phyloP scores from a whole-genome alignment of 1,140 invertebrate genomes.

The Drosophila rhopaloa region DNA sequence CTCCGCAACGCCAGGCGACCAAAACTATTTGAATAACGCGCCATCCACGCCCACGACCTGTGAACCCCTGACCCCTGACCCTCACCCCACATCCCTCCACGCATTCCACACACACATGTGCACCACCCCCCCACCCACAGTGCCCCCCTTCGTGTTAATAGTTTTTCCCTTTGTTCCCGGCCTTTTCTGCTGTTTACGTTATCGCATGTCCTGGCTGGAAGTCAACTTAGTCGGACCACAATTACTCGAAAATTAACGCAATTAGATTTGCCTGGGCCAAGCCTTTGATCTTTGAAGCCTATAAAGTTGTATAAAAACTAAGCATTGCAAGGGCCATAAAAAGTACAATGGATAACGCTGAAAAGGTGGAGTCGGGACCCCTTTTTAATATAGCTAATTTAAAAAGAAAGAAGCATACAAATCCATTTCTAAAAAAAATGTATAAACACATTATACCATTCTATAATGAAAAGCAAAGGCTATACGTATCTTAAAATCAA shows the following conservation, averaged over 20 bases:
- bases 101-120: slow-evolving; percentile 5
- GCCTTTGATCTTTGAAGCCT: slow-evolving; percentile 38
- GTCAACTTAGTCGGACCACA: slow-evolving; percentile 46
- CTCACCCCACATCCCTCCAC: slow-evolving; percentile 10
- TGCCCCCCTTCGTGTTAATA: slow-evolving; percentile 67
- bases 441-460: too few species aligned
- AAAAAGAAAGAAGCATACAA: not conserved
- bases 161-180: slow-evolving; percentile 50
- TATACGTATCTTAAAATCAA: too few species aligned
- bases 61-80: slow-evolving; percentile 2
- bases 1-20: slow-evolving; percentile 51
- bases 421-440: not conserved
- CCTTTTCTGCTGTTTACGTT: slow-evolving; percentile 54
- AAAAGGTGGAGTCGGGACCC: not conserved
- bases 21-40: slow-evolving; percentile 81
- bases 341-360: slow-evolving; percentile 10
- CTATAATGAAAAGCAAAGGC: too few species aligned
- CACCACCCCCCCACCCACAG: slow-evolving; percentile 14
- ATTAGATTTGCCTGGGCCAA: slow-evolving; percentile 50
- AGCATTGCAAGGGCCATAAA: not conserved
- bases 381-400: not conserved
- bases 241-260: slow-evolving; percentile 79
- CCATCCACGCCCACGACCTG: slow-evolving; percentile 48
- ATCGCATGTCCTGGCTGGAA: slow-evolving; percentile 55
- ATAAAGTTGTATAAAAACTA: slow-evolving; percentile 33